Evolutionary conservation across 2,113 vertebrate species (phyloP).

Genomic region (Colinus virginianus): DNA sequence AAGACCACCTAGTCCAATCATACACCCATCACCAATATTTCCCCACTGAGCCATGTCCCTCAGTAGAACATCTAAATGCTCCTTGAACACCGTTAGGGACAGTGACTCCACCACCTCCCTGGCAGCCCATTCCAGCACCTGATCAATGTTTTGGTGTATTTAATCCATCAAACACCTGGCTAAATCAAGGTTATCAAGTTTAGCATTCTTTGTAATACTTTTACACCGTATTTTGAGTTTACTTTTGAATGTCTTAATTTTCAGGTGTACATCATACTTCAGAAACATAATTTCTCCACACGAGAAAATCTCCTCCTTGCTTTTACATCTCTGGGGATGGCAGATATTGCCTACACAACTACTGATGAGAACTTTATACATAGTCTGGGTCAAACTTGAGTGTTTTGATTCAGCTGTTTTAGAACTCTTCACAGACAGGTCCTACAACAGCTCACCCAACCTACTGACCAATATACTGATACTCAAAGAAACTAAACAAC

Average conservation of each 20-base stretch:
- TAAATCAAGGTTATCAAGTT: constrained; percentile 4
- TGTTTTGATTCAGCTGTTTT: not conserved
- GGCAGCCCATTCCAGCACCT: too few relatives aligned
- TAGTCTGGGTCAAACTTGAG: not conserved
- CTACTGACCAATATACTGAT: not conserved
- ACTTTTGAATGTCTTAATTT: constrained; percentile 50
- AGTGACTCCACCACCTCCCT: too few relatives aligned
- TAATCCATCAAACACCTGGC: constrained; percentile 36
- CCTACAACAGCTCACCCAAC: not conserved
- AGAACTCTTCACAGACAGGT: not conserved
- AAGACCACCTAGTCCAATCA: too few relatives aligned
- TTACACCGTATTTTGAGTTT: constrained; percentile 29
- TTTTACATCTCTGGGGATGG: not conserved
- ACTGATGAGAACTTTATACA: not conserved
- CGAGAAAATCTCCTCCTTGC: constrained; percentile 28
- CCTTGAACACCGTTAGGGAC: too few relatives aligned
- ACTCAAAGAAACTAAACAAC: not conserved
- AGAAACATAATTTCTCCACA: constrained; percentile 35
- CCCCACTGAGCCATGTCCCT: too few relatives aligned
- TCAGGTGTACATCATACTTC: constrained; percentile 38
- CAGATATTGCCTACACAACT: not conserved
- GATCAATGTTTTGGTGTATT: not conserved
- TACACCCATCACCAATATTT: too few relatives aligned
- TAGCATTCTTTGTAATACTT: not conserved
- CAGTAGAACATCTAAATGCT: too few relatives aligned